Evolutionary conservation across 1,140 invertebrate genomes (phyloP).

Genomic region (Sarcophaga peregrina): DNA sequence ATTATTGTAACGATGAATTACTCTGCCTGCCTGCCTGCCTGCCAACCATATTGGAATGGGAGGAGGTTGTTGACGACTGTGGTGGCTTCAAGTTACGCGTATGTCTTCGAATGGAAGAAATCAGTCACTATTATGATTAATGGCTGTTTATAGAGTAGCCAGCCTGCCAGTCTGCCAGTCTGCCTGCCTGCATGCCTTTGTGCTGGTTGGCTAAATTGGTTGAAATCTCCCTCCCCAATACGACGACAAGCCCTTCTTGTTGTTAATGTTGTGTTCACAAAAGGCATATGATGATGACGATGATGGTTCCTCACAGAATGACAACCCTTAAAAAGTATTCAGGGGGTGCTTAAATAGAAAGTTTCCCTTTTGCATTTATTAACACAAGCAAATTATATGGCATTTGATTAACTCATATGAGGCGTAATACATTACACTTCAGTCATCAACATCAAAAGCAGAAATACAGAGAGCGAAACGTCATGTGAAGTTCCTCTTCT

Average conservation of each 20-base stretch:
- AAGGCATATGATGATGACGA: not conserved
- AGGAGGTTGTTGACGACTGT: not conserved
- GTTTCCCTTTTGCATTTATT: no score
- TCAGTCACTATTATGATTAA: not conserved
- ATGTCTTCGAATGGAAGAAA: not conserved
- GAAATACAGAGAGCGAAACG: not conserved
- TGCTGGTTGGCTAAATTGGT: slow-evolving; percentile 34
- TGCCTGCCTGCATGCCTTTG: not conserved
- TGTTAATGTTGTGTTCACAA: not conserved
- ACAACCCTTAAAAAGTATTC: not conserved
- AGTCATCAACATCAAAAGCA: not conserved
- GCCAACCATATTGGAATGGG: slow-evolving; percentile 12
- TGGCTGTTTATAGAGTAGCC: slow-evolving; percentile 18
- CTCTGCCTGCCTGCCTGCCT: no score
- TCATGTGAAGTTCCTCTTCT: not conserved
- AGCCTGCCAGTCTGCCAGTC: not conserved
- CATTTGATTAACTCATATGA: slow-evolving; percentile 25
- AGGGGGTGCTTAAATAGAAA: not conserved
- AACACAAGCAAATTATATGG: not conserved
- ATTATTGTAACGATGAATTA: slow-evolving; percentile 13
- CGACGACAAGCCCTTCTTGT: not conserved
- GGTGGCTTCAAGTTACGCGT: no score
- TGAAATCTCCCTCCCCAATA: not conserved
- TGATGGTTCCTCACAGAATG: not conserved
- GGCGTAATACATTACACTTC: slow-evolving; percentile 1